These are phyloP conservation scores for Piscicola geometra DNA, from an alignment of 2,888 invertebrate species.

Conservation along the genomic window DNA sequence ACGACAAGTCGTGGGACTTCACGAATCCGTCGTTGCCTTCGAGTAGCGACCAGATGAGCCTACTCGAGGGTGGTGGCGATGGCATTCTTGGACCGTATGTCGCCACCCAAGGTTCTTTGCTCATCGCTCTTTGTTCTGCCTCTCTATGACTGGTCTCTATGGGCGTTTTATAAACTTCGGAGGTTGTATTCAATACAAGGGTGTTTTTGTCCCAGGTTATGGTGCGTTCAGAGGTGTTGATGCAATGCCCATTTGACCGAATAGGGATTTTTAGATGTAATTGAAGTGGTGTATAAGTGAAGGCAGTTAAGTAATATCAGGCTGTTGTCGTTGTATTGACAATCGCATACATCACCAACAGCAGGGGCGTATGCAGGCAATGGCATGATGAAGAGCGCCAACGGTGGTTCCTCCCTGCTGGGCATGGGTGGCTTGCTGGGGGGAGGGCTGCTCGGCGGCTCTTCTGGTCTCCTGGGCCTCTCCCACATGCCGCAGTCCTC, in stretches of 20 bases:
- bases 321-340: no score
- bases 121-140: no score
- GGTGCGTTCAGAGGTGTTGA: background rate
- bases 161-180: background rate
- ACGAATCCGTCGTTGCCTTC: constrained; percentile 90
- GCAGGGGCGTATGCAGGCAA: background rate
- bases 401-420: background rate
- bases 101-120: background rate
- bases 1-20: constrained; percentile 98
- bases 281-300: no score
- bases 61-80: constrained; percentile 21
- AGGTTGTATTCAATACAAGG: background rate
- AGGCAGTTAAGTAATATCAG: no score
- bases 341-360: background rate
- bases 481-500: background rate
- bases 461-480: constrained; percentile 16
- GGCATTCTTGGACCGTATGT: constrained; percentile 36
- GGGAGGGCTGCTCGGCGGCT: constrained; percentile 6
- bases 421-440: constrained; percentile 24
- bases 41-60: background rate
- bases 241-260: background rate
- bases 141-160: background rate
- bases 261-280: no score
- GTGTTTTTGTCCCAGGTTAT: background rate
- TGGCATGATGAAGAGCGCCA: background rate